These are phyloP conservation scores for Sibirionetta formosa DNA, from an alignment of 2,797 vertebrate genomes.

Conservation along the genomic window DNA sequence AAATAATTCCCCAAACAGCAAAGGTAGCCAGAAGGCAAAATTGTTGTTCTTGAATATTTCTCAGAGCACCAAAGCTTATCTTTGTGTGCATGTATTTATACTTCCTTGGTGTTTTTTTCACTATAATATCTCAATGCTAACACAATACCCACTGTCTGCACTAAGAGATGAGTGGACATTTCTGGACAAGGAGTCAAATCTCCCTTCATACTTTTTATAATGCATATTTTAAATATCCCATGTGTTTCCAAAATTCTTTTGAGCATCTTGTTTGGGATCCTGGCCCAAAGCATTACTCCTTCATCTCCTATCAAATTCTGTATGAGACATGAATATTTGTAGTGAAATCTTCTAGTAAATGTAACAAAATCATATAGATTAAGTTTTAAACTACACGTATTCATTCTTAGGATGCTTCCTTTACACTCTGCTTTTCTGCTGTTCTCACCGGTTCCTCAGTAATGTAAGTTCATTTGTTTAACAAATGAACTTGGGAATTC, in stretches of 20 bases:
- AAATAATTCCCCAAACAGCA: not conserved
- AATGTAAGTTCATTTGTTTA: not conserved
- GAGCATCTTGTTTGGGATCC: not conserved
- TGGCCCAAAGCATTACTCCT: not conserved
- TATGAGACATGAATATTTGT: not conserved
- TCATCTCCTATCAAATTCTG: not conserved
- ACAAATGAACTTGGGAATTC: not conserved
- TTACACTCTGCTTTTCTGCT: not conserved
- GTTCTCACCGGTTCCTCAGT: not conserved
- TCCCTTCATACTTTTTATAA: not conserved
- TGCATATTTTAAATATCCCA: not conserved
- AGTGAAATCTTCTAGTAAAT: not conserved
- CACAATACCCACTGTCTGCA: not conserved
- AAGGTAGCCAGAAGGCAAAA: not conserved
- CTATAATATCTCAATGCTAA: not conserved
- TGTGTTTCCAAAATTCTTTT: not conserved
- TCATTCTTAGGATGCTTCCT: not conserved
- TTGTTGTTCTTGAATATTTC: not conserved
- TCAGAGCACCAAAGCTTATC: not conserved
- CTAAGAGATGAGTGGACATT: not conserved
- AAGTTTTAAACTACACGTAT: not conserved
- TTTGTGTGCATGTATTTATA: not conserved
- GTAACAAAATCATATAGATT: not conserved
- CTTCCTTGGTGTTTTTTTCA: not conserved
- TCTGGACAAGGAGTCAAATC: not conserved